Conservation (phyloP, 2,888 invertebrate genomes). For the Athalia cordata region DNA sequence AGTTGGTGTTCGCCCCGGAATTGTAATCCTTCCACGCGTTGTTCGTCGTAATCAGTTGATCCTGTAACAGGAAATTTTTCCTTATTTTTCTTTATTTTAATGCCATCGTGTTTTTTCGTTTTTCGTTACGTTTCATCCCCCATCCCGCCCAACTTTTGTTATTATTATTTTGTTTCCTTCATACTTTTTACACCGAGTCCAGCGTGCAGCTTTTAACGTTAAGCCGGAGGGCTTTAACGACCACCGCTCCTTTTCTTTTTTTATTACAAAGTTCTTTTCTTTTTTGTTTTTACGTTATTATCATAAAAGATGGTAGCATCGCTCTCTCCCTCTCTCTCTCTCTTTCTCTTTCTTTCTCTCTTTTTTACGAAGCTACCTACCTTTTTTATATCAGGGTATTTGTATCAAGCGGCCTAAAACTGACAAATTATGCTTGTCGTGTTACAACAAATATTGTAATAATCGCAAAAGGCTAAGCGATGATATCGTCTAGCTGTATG, state of each 20-base stretch:
- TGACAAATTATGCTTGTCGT: neutral
- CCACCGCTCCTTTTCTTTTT: neutral
- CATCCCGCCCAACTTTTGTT: too few species aligned
- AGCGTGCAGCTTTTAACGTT: neutral
- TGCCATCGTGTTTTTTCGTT: neutral
- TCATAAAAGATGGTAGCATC: neutral
- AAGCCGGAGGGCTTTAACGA: constrained; percentile 7
- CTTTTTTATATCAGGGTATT: neutral
- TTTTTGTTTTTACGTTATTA: neutral
- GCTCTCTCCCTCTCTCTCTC: too few species aligned
- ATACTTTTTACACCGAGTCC: too few species aligned
- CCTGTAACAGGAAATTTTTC: constrained; percentile 75
- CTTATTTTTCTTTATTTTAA: neutral
- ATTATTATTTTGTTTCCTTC: too few species aligned
- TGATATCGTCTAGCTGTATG: too few species aligned
- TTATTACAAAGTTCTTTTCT: neutral
- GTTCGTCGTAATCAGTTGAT: constrained; percentile 84
- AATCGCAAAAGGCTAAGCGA: constrained; percentile 13
- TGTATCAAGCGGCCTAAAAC: too few species aligned
- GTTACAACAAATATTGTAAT: neutral
- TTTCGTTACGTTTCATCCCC: neutral
- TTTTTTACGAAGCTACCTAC: neutral
- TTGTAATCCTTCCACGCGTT: constrained; percentile 94
- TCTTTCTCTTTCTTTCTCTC: neutral
- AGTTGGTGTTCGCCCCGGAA: constrained; percentile 85